A percentile compares a stretch with the other conserved stretches of the same genome.
Conservation (phyloP, 2,797 vertebrate genomes). For the Rachycentron canadum region DNA sequence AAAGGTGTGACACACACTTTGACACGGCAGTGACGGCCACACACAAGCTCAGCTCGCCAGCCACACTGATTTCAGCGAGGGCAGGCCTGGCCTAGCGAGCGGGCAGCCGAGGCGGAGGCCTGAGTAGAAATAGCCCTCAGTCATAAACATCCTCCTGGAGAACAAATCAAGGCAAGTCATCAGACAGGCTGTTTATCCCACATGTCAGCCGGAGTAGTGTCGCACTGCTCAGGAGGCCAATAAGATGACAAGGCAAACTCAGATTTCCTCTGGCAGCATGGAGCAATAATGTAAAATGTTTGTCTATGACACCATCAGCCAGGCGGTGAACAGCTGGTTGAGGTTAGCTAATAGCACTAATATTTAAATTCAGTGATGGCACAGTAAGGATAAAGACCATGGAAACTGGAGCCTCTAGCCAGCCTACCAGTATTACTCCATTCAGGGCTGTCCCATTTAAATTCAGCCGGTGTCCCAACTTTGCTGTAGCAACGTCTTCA, state of each 20-base stretch:
- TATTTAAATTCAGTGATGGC: constrained; percentile 47
- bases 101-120: constrained; percentile 72
- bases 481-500: constrained; percentile 72
- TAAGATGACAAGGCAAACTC: constrained; percentile 41
- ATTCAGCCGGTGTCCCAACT: constrained; percentile 81
- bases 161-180: constrained; percentile 76
- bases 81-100: constrained; percentile 45
- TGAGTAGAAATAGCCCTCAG: constrained; percentile 80
- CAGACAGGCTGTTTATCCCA: constrained; percentile 76
- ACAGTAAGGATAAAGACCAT: constrained; percentile 47
- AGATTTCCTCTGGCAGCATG: constrained; percentile 13
- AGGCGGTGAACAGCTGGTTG: background rate
- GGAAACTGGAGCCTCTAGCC: constrained; percentile 63
- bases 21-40: constrained; percentile 13
- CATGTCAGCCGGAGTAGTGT: constrained; percentile 54
- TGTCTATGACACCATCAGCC: background rate
- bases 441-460: constrained; percentile 81
- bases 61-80: constrained; percentile 48
- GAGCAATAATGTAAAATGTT: background rate
- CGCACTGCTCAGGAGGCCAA: constrained; percentile 39
- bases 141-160: constrained; percentile 84
- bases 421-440: constrained; percentile 62
- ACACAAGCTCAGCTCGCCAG: constrained; percentile 23
- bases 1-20: constrained; percentile 12
- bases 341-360: constrained; percentile 22